phyloP scores from a whole-genome alignment of 92 coral and sea anemone species.

The Nematostella vectensis region DNA sequence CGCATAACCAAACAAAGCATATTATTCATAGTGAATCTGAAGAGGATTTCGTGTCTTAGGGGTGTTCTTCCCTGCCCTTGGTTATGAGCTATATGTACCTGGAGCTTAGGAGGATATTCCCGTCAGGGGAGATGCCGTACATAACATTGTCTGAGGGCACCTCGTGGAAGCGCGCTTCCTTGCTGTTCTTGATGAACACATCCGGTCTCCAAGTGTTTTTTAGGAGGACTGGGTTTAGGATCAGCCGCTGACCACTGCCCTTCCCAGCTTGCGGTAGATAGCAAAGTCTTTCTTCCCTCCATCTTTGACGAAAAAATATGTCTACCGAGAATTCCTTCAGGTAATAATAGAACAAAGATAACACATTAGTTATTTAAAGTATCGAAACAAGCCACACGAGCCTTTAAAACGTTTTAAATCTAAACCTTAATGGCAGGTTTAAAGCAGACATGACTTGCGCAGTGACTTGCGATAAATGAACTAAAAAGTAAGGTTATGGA shows the following conservation, averaged over 20 bases:
- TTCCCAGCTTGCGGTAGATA: slow-evolving; percentile 43
- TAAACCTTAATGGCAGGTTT: too few species aligned
- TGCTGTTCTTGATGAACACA: slow-evolving; percentile 57
- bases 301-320: slow-evolving; percentile 61
- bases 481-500: too few species aligned
- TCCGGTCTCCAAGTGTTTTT: slow-evolving; percentile 65
- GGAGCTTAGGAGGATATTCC: slow-evolving; percentile 50
- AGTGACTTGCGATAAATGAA: too few species aligned
- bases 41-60: too few species aligned
- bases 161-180: slow-evolving; percentile 35
- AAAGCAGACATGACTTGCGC: too few species aligned
- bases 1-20: too few species aligned
- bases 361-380: too few species aligned
- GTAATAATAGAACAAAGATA: neutral
- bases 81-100: too few species aligned
- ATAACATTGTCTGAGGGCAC: slow-evolving; percentile 57
- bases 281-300: slow-evolving; percentile 63
- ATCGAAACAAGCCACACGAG: too few species aligned
- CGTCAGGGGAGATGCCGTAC: slow-evolving; percentile 49
- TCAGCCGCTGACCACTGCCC: slow-evolving; percentile 27
- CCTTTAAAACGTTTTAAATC: too few species aligned
- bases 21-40: too few species aligned
- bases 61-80: too few species aligned
- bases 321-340: slow-evolving; percentile 65
- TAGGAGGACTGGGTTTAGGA: slow-evolving; percentile 26